phyloP scores from a whole-genome alignment of 2,797 vertebrate species.

The Apodemus agrarius region DNA sequence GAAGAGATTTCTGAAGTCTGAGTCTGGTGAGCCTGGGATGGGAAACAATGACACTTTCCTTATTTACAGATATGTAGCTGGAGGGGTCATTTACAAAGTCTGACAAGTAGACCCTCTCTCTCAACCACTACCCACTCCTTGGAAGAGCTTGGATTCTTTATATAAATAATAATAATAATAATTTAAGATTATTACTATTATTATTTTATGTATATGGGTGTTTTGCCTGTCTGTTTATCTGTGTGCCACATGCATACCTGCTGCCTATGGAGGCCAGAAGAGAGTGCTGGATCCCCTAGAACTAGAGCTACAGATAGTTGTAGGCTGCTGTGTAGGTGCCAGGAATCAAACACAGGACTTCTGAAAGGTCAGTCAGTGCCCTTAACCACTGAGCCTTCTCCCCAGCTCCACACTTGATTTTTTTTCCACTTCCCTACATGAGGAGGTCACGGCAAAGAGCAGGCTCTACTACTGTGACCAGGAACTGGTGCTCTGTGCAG shows the following conservation, averaged over 20 bases:
- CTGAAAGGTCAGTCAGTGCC: neutral
- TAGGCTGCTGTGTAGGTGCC: neutral
- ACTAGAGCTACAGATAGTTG: neutral
- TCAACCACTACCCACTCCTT: neutral
- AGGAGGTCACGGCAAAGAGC: neutral
- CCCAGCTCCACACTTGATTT: neutral
- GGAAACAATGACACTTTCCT: neutral
- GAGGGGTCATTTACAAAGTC: neutral
- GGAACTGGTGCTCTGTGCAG: neutral
- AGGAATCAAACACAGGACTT: neutral
- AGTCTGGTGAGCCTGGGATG: neutral
- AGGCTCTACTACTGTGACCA: neutral
- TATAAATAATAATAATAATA: neutral
- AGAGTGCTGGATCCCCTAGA: neutral
- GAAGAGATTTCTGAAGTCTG: neutral
- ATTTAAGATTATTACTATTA: neutral
- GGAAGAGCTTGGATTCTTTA: neutral
- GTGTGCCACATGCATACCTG: neutral
- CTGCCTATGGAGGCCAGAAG: neutral
- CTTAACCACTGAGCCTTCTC: neutral
- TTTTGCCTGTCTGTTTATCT: neutral
- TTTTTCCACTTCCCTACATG: neutral
- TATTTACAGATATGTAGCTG: neutral
- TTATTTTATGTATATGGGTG: no score
- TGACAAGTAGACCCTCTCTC: neutral